These are phyloP conservation scores for Apostichopus parvimensis DNA, from an alignment of 35 echinoderm and acorn worm species.

Conservation along the genomic window DNA sequence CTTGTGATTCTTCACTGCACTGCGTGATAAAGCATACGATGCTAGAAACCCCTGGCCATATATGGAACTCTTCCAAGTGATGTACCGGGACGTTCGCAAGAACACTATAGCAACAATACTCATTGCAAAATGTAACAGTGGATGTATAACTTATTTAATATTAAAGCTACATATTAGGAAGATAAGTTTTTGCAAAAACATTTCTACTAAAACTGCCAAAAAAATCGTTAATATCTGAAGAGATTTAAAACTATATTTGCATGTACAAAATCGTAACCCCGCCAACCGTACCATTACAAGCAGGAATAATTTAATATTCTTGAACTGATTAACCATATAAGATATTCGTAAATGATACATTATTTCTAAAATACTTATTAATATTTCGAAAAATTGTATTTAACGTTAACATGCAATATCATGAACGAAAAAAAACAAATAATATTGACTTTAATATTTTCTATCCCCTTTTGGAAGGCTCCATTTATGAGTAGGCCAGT, in stretches of 20 bases:
- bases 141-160: background rate
- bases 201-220: background rate
- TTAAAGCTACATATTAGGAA: too few species aligned
- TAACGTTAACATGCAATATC: too few species aligned
- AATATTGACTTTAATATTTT: too few species aligned
- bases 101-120: too few species aligned
- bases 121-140: too few species aligned
- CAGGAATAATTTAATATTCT: background rate
- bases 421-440: too few species aligned
- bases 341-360: too few species aligned
- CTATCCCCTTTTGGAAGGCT: background rate
- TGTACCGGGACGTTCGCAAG: too few species aligned
- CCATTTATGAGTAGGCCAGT: background rate
- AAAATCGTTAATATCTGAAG: background rate
- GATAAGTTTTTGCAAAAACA: too few species aligned
- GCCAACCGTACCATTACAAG: slow-evolving; percentile 21
- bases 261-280: slow-evolving; percentile 21
- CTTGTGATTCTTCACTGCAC: background rate
- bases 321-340: background rate
- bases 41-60: background rate
- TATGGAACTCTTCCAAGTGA: background rate
- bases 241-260: background rate
- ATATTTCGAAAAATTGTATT: too few species aligned
- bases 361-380: too few species aligned
- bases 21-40: background rate